A percentile compares a stretch with the other conserved stretches of the same genome.
These are phyloP conservation scores for Tragelaphus imberbis DNA, from an alignment of 2,113 vertebrate genomes.

Conservation along the genomic window DNA sequence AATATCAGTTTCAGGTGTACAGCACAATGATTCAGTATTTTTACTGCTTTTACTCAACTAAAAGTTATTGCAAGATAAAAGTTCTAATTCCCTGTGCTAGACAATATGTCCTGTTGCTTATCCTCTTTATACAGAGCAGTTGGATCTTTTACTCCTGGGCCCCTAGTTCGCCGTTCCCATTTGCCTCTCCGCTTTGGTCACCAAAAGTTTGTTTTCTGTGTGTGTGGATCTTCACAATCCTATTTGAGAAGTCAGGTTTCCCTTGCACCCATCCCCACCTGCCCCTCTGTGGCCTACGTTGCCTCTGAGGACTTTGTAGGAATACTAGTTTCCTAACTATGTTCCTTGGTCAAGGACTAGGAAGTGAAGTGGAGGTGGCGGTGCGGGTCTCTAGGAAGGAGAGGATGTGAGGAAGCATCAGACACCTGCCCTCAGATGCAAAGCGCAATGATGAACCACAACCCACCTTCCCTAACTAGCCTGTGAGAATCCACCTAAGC, in stretches of 20 bases:
- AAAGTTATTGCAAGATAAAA: neutral
- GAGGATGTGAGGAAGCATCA: neutral
- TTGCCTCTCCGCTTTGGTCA: neutral
- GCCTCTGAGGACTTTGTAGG: neutral
- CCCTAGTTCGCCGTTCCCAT: fast-evolving
- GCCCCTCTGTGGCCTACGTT: neutral
- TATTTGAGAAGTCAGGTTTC: neutral
- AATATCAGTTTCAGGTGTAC: neutral
- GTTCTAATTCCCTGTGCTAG: neutral
- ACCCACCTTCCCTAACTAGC: neutral
- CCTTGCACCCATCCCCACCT: neutral
- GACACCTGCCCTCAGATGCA: neutral
- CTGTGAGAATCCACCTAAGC: neutral
- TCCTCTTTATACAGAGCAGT: too few species aligned
- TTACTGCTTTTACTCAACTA: neutral
- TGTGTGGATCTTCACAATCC: neutral
- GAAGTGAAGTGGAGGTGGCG: neutral
- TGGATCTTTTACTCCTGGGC: neutral
- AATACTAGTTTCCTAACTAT: neutral
- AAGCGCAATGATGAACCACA: neutral
- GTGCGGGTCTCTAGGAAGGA: neutral
- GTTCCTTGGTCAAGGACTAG: neutral
- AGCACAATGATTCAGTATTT: neutral
- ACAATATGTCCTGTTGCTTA: neutral
- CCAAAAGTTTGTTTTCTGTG: neutral